phyloP scores from a whole-genome alignment of 1,140 invertebrate species.

The Arctopsyche grandis region DNA sequence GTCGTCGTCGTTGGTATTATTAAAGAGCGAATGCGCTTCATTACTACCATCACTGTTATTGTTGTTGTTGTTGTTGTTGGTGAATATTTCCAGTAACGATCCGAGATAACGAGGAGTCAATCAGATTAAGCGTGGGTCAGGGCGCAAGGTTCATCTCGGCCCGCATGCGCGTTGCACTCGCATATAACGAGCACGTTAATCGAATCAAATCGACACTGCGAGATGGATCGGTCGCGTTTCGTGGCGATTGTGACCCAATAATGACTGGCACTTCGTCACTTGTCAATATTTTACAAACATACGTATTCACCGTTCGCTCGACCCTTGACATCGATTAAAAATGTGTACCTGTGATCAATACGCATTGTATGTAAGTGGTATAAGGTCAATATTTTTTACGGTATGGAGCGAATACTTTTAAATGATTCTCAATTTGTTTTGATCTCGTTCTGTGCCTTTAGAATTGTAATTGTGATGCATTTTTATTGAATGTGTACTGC shows the following conservation, averaged over 20 bases:
- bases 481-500: no score
- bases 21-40: conserved; percentile 37
- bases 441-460: no score
- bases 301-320: no score
- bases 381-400: no score
- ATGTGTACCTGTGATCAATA: no score
- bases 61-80: conserved; percentile 40
- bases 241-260: conserved; percentile 2
- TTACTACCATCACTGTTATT: conserved; percentile 16
- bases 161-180: conserved; percentile 1
- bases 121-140: conserved; percentile 39
- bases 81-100: conserved; percentile 36
- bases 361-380: no score
- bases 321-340: no score
- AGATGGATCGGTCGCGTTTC: background rate
- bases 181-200: background rate
- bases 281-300: no score
- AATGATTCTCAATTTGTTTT: no score
- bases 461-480: no score
- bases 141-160: conserved; percentile 26
- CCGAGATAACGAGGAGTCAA: conserved; percentile 45
- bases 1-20: conserved; percentile 32
- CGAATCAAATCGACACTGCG: conserved; percentile 12
- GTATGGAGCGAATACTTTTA: no score
- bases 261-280: background rate